Percentiles rank a stretch among this genome's conserved stretches.
These are phyloP conservation scores for Chesias legatella DNA, from an alignment of 2,888 invertebrate genomes.

Conservation along the genomic window DNA sequence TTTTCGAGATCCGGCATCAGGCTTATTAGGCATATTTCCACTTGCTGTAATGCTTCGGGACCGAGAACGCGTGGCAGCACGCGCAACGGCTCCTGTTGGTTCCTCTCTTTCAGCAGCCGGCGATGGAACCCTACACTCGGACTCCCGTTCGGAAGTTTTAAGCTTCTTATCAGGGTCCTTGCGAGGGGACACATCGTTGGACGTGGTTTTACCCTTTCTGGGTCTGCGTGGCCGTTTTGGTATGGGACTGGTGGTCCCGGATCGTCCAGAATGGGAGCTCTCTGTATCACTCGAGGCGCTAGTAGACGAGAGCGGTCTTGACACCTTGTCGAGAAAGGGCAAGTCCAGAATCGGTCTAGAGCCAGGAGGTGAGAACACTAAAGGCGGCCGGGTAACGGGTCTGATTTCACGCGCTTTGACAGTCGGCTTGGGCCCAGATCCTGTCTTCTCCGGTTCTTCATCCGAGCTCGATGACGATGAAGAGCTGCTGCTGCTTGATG, in stretches of 20 bases:
- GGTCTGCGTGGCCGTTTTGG: conserved; percentile 68
- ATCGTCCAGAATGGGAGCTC: conserved; percentile 61
- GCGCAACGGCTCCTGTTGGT: conserved; percentile 76
- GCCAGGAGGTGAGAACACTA: conserved; percentile 70
- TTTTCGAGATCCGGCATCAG: conserved; percentile 77
- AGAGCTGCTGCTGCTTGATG: conserved; percentile 77
- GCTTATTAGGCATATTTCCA: conserved; percentile 84
- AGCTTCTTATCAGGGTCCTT: conserved; percentile 90
- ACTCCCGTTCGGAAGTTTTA: conserved; percentile 90
- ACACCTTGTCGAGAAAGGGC: conserved; percentile 90
- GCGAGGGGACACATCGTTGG: conserved; percentile 67
- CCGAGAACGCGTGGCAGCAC: conserved; percentile 82
- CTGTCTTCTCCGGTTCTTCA: conserved; percentile 71
- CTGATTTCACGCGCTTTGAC: conserved; percentile 70
- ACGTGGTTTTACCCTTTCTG: conserved; percentile 61
- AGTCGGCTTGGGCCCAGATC: conserved; percentile 57
- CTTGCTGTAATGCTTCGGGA: conserved; percentile 84
- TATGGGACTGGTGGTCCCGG: conserved; percentile 63
- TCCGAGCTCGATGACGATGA: conserved; percentile 83
- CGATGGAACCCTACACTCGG: conserved; percentile 86
- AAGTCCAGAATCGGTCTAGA: conserved; percentile 82
- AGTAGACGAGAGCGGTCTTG: conserved; percentile 83
- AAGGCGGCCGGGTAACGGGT: conserved; percentile 53
- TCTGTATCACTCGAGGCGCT: conserved; percentile 83
- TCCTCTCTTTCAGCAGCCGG: conserved; percentile 89